Evolutionary conservation across 2,888 invertebrate species (phyloP), one percentile per base, ranked within the genome.

Genomic region (Gastracanthus pulcherrimus): DNA sequence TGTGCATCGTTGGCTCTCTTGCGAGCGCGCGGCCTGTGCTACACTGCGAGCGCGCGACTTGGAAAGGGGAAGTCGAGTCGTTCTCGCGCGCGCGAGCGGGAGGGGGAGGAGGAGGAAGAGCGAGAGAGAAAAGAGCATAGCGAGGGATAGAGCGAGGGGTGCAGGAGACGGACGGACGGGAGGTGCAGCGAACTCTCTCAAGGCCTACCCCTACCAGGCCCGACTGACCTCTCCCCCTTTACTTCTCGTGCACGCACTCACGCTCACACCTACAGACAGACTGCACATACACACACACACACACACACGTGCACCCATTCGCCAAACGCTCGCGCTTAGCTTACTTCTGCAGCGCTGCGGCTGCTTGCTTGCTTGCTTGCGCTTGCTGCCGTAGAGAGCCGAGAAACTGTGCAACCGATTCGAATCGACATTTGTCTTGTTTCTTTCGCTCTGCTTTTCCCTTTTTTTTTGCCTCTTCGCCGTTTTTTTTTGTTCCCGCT

Each of bases 141-240:
- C 62, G 81, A 76, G 79, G 76, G 78, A 90, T 90, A 89, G 26
- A 48, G 48, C 80, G 80, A 81, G 81, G 83, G 85, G 51, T 80
- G 84, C 81, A 81, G 82, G 85, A 85, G 84, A 86, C 86, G 88
- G 88, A 88, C 86, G 87, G 86, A 87, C 89, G 89, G 87, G 90
- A 90, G 91, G 91, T 91, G 91, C 91, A 91, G 90, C 91, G 91
- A 91, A 91, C 91, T 91, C 91, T 91, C 89, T 88, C 91, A 91
- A 91, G 91, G 91, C 89, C 91, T 91, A 76, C 76, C 80, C 80
- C 82, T 78, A 78, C 85, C 72, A 62, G 62, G n/a, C n/a, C 81
- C 77, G 77, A 78, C 83, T 76, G 81, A 81, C 72, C 84, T 84
- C 82, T 83, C 84, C 78, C 76, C 79, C 82, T 84, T 71, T 76